Conservation (phyloP, 2,888 invertebrate genomes). For the Microplitis deprimator region DNA sequence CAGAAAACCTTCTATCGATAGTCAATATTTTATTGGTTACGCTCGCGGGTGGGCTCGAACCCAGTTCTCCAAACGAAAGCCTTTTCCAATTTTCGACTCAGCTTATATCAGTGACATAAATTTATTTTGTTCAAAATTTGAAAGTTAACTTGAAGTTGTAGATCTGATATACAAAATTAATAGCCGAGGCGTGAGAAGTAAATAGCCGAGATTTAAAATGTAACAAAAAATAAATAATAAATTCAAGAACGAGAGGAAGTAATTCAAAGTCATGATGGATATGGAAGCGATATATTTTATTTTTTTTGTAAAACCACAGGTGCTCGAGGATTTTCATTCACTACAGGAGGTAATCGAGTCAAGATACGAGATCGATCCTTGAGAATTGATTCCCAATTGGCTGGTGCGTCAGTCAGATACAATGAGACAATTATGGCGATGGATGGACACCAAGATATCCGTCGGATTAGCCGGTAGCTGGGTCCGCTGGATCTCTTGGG, state of each 20-base stretch:
- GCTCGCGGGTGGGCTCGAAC: too few relatives aligned
- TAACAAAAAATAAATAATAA: neutral
- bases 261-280: constrained; percentile 23
- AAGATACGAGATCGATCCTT: constrained; percentile 31
- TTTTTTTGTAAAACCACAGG: constrained; percentile 25
- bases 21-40: too few relatives aligned
- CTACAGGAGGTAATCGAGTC: constrained; percentile 31
- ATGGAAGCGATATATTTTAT: constrained; percentile 14
- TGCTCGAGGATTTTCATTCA: constrained; percentile 31
- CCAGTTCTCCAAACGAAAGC: too few relatives aligned
- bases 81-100: too few relatives aligned
- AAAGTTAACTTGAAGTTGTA: too few relatives aligned
- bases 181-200: neutral
- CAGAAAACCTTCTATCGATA: too few relatives aligned
- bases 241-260: neutral
- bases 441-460: constrained; percentile 62
- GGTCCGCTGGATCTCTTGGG: constrained; percentile 5
- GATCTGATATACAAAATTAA: neutral
- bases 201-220: neutral
- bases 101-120: too few relatives aligned
- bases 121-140: too few relatives aligned
- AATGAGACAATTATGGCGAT: constrained; percentile 66
- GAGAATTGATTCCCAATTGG: constrained; percentile 28
- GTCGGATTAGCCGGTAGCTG: constrained; percentile 64
- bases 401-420: constrained; percentile 49